These are phyloP conservation scores for Neolamprologus cancellatus DNA, from an alignment of 2,113 vertebrate species.

Conservation along the genomic window DNA sequence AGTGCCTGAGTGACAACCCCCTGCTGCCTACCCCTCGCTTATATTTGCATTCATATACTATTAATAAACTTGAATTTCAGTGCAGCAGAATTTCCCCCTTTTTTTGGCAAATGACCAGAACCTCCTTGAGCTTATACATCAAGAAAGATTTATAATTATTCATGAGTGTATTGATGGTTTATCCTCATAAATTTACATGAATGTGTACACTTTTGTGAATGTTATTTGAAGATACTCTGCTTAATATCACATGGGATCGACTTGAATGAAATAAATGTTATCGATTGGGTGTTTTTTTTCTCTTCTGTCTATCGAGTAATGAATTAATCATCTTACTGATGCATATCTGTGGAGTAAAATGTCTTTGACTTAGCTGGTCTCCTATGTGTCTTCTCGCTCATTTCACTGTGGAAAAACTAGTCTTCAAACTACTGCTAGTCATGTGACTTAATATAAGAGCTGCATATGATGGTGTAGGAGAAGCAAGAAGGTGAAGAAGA, in stretches of 20 bases:
- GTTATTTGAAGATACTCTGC: neutral
- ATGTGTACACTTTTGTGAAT: neutral
- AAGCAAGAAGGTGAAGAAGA: neutral
- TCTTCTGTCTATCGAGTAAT: neutral
- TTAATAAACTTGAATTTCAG: constrained; percentile 36
- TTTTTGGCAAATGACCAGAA: neutral
- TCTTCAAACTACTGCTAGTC: neutral
- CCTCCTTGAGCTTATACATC: neutral
- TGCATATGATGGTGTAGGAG: neutral
- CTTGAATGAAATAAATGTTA: neutral
- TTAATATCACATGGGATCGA: neutral
- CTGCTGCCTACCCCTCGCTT: constrained; percentile 15
- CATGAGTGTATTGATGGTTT: neutral
- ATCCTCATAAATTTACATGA: neutral
- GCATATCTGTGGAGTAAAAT: neutral
- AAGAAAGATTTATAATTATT: neutral
- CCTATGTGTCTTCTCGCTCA: neutral
- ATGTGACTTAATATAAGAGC: neutral
- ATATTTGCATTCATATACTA: constrained; percentile 52
- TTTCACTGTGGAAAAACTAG: neutral
- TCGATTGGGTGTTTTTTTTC: neutral
- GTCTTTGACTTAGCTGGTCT: neutral
- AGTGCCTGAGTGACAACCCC: constrained; percentile 54
- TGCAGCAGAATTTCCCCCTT: neutral
- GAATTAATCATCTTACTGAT: neutral